Evolutionary conservation across 2,888 invertebrate species (phyloP), one percentile per base, ranked within the genome.

Genomic region (Idaea straminata): DNA sequence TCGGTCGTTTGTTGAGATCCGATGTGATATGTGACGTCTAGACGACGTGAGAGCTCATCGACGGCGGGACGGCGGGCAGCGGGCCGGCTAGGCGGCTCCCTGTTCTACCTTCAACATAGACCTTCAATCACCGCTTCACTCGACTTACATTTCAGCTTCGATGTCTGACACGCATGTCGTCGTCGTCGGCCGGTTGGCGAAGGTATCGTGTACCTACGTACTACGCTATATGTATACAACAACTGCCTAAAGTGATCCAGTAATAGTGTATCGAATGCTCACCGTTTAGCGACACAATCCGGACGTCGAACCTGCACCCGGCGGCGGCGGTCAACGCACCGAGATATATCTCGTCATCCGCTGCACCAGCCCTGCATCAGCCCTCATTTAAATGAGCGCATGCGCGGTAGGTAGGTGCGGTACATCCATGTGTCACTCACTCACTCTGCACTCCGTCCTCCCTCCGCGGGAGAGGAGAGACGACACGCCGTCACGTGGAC

Each of bases 271-370:
- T 73, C 71, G 73, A 77, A 80, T 83, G 84, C 84, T 86, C 85
- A 87, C 86, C 86, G 82, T 83, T 81, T 77, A 78, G 74, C 74
- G 75, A 78, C 79, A 82, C 78, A 77, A 78, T 62, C 66, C 77
- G 79, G 80, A 75, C 83, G 80, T 79, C 79, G 83, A 80, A 80
- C 85, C 16, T 75, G 83, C 82, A 74, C 77, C 82, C 87, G 4
- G 47, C 10, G 47, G 13, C 13, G 47, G 47, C 47, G 88, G 87
- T 86, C 89, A 85, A 86, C 85, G 87, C 85, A 82, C 88, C 81
- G 81, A 74, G 79, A 80, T 79, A 72, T 79, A 82, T 83, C 83
- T 83, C 78, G 74, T 80, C 77, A 80, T 80, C 81, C 79, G 75
- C 77, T 74, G 78, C 79, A 77, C 73, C 77, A 76, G 78, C 73